Base-by-base conservation (phyloP, 2,888 invertebrate species). In the Sesia bembeciformis region DNA sequence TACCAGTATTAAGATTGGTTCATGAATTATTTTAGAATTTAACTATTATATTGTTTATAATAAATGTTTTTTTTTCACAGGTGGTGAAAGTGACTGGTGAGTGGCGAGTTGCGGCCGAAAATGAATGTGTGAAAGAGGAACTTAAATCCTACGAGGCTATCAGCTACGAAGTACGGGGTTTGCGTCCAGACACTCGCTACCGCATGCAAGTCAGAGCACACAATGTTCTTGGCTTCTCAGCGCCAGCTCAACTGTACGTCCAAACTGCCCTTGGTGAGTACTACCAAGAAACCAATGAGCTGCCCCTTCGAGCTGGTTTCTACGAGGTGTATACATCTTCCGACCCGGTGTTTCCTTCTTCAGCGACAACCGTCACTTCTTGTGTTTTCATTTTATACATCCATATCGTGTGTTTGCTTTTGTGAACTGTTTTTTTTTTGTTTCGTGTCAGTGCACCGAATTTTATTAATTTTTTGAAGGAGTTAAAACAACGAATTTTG, bases 181-280 rank as follows among this genome's bases (percentile, higher is more conserved):
- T 98, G 38, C 88, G 89, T 54, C 93, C 97, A 0, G 95, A 96
- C 75, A 95, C 96, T 4, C 93, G 92, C 62, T 98, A 98, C 90
- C 93, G 92, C 72, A 93, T 97, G 70, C 95, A 96, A 73, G 90
- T 98, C 56, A 91, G 93, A 63, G 98, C 97, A 51, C 95, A 94
- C 78, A 98, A 98, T 81, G 86, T 92, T 39, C 94, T 97, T 60
- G 98, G 97, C 56, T 93, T 90, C 82, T 96, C 97, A 69, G 89
- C 92, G 57, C 94, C 96, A 1, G 94, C 94, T 49, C 92, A 93
- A 73, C 91, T 96, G 64, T 92, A 93, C 76, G 91, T 97, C 79
- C 95, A 94, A 88, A 97, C 97, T 62, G 94, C 95, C 71, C 92
- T 93, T 91, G 96, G 97, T 96, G 94, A 95, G 95, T 92, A 90